These are phyloP conservation scores for Mylabris phalerata DNA, from an alignment of 1,140 invertebrate species.

Conservation along the genomic window DNA sequence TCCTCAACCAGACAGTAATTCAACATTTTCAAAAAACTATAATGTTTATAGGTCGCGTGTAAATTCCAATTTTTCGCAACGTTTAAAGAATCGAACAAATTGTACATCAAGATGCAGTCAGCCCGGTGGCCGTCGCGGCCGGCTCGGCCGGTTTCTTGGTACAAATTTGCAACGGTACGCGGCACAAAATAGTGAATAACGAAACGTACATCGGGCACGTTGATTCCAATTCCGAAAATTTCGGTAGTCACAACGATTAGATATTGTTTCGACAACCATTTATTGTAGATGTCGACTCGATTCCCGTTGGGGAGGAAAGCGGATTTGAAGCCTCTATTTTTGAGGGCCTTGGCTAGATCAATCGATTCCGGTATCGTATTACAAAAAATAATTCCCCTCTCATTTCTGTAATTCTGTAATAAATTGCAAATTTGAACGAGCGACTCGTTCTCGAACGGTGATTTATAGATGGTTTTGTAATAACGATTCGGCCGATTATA, in stretches of 20 bases:
- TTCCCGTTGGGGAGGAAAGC: constrained; percentile 79
- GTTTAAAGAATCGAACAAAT: constrained; percentile 32
- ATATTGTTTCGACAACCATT: constrained; percentile 74
- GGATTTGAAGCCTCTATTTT: constrained; percentile 57
- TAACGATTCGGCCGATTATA: constrained; percentile 82
- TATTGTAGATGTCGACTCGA: constrained; percentile 63
- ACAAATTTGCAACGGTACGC: constrained; percentile 95
- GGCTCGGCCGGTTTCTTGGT: constrained; percentile 95
- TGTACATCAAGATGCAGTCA: constrained; percentile 57
- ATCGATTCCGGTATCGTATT: constrained; percentile 91
- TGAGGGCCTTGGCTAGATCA: constrained; percentile 58
- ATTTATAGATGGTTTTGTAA: constrained; percentile 53
- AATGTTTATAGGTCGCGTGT: constrained; percentile 1
- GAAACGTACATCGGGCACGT: constrained; percentile 90
- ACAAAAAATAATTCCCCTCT: constrained; percentile 94
- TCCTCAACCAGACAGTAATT: constrained; percentile 43
- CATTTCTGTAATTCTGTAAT: constrained; percentile 53
- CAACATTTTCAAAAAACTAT: constrained; percentile 26
- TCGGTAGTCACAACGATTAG: constrained; percentile 73
- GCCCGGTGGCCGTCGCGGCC: constrained; percentile 83
- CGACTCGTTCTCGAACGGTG: constrained; percentile 46
- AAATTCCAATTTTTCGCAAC: too few species aligned
- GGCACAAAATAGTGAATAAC: constrained; percentile 89
- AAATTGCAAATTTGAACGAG: constrained; percentile 45
- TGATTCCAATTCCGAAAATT: constrained; percentile 97